A percentile compares a stretch with the other conserved stretches of the same genome.
These are phyloP conservation scores for Mythimna albipuncta DNA, from an alignment of 2,888 invertebrate species.

Conservation along the genomic window DNA sequence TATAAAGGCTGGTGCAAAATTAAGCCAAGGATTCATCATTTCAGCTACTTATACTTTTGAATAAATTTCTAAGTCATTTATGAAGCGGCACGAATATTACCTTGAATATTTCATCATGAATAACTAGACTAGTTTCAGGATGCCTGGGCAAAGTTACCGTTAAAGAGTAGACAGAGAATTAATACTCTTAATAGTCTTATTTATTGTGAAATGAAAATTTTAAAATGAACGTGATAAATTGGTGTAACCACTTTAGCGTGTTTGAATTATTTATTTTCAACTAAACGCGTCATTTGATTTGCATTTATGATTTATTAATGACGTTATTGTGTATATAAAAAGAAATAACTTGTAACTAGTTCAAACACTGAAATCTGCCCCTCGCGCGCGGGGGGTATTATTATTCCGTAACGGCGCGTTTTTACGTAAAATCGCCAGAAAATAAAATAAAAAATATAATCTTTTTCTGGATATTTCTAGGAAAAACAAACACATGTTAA, in stretches of 20 bases:
- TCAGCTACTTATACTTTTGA: neutral
- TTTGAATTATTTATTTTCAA: neutral
- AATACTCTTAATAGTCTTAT: neutral
- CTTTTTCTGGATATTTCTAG: too few relatives aligned
- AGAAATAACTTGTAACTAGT: too few relatives aligned
- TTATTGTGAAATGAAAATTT: neutral
- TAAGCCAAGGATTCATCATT: constrained; percentile 5
- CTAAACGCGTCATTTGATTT: neutral
- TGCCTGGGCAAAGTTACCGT: constrained; percentile 2
- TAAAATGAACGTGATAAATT: neutral
- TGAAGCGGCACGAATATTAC: constrained; percentile 9
- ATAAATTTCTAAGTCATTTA: constrained; percentile 20
- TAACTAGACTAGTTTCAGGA: neutral
- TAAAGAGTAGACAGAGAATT: neutral
- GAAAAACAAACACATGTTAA: too few relatives aligned
- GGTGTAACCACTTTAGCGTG: neutral
- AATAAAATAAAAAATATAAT: too few relatives aligned
- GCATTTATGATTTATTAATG: too few relatives aligned
- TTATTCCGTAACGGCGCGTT: too few relatives aligned
- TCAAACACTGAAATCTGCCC: too few relatives aligned
- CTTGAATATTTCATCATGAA: constrained; percentile 32
- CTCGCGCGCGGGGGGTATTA: too few relatives aligned
- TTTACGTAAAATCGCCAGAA: too few relatives aligned
- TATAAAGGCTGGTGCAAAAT: neutral
- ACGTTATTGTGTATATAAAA: too few relatives aligned